Percentiles rank a stretch among this genome's conserved stretches.
These are phyloP conservation scores for Planiliza haematocheilus DNA, from an alignment of 2,113 vertebrate species.

Conservation along the genomic window DNA sequence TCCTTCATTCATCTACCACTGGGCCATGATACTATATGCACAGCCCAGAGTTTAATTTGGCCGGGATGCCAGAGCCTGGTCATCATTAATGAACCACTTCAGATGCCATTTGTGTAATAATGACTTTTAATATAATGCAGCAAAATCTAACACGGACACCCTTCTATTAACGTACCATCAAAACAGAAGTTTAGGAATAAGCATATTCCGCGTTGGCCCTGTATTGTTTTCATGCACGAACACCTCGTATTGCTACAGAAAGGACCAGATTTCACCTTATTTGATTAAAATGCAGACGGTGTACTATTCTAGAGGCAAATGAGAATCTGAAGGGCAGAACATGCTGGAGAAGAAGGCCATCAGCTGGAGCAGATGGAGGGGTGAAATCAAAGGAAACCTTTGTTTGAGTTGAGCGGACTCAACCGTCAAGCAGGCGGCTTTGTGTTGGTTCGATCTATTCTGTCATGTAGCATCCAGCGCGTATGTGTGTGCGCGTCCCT, in stretches of 20 bases:
- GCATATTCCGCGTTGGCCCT: not conserved
- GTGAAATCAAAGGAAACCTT: constrained; percentile 36
- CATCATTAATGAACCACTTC: not conserved
- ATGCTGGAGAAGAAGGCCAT: not conserved
- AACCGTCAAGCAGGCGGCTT: not conserved
- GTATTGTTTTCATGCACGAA: not conserved
- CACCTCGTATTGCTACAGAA: constrained; percentile 2
- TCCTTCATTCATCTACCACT: too few relatives aligned
- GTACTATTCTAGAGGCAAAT: not conserved
- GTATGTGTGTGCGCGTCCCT: not conserved
- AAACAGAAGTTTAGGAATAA: not conserved
- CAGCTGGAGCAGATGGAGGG: not conserved
- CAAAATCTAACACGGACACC: too few relatives aligned
- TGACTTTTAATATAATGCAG: too few relatives aligned
- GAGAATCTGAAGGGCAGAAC: not conserved
- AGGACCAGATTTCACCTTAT: not conserved
- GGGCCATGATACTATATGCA: too few relatives aligned
- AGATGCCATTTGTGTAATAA: not conserved
- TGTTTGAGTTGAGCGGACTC: constrained; percentile 10
- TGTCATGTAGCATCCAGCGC: not conserved
- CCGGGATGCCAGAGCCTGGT: too few relatives aligned
- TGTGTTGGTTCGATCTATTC: not conserved
- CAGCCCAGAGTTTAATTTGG: too few relatives aligned
- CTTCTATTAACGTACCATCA: not conserved
- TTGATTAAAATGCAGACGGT: constrained; percentile 21